Conservation (phyloP, 2,797 vertebrate species). For the Phoxinus dragarum region DNA sequence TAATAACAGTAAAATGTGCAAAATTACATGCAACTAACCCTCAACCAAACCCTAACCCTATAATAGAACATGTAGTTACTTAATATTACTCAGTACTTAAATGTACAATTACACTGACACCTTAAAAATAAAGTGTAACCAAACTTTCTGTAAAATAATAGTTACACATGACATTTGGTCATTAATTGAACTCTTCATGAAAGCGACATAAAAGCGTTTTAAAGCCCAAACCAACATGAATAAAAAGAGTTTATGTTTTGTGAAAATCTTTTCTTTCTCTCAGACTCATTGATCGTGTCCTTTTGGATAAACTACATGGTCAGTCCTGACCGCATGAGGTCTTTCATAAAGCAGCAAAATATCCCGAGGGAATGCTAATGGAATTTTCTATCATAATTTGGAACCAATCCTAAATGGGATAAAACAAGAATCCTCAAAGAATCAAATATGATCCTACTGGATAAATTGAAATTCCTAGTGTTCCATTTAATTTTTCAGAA, state of each 20-base stretch:
- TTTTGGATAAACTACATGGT: neutral
- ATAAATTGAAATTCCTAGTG: conserved; percentile 4
- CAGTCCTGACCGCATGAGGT: conserved; percentile 16
- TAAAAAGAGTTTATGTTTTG: neutral
- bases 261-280: neutral
- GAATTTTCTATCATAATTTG: conserved; percentile 19
- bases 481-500: neutral
- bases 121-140: too few species aligned
- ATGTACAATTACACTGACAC: too few species aligned
- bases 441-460: conserved; percentile 15
- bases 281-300: neutral
- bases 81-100: too few species aligned
- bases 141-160: neutral
- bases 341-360: conserved; percentile 7
- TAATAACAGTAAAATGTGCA: too few species aligned
- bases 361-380: conserved; percentile 2
- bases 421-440: conserved; percentile 27
- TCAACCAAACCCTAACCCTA: too few species aligned
- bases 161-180: neutral
- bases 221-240: neutral
- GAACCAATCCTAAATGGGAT: conserved; percentile 32
- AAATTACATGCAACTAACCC: too few species aligned
- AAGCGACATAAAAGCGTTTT: neutral
- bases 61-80: too few species aligned
- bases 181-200: neutral